A percentile compares a stretch with the other conserved stretches of the same genome.
Conservation (phyloP, 1,140 invertebrate genomes). For the Zaprionus tsacasi region DNA sequence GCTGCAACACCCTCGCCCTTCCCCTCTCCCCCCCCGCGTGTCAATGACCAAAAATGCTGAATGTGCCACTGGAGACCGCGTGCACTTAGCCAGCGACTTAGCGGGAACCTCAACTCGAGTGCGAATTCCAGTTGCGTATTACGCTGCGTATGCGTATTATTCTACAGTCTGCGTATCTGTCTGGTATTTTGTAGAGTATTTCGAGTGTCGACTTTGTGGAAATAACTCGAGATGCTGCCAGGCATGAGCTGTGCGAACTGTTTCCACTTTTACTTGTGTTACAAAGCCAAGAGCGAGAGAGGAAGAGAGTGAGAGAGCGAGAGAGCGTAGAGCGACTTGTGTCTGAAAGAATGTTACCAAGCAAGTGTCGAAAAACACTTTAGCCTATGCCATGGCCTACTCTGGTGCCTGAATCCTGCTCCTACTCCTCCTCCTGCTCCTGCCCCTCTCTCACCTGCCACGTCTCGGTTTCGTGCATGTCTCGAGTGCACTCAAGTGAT, state of each 20-base stretch:
- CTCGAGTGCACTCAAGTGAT: conserved; percentile 49
- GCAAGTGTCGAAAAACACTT: conserved; percentile 49
- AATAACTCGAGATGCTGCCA: neutral
- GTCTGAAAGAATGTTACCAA: conserved; percentile 23
- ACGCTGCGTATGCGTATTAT: neutral
- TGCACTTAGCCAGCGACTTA: conserved; percentile 6
- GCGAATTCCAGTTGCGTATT: neutral
- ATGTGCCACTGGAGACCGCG: conserved; percentile 21
- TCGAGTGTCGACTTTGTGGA: conserved; percentile 23
- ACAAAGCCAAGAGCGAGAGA: neutral
- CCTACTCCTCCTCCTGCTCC: neutral
- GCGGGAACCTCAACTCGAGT: conserved; percentile 1
- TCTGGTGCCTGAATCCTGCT: neutral
- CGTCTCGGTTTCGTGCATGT: conserved; percentile 30
- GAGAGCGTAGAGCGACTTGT: neutral
- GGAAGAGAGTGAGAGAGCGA: neutral
- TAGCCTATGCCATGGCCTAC: conserved; percentile 1
- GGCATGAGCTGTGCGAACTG: neutral
- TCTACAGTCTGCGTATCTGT: neutral
- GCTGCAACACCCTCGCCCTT: neutral
- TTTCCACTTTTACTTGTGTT: conserved; percentile 22
- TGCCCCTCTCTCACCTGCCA: neutral
- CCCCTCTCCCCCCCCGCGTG: conserved; percentile 15
- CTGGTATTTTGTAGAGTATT: neutral
- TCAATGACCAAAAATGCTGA: conserved; percentile 45